phyloP scores from a whole-genome alignment of 1,140 invertebrate genomes.

The Sipha flava region DNA sequence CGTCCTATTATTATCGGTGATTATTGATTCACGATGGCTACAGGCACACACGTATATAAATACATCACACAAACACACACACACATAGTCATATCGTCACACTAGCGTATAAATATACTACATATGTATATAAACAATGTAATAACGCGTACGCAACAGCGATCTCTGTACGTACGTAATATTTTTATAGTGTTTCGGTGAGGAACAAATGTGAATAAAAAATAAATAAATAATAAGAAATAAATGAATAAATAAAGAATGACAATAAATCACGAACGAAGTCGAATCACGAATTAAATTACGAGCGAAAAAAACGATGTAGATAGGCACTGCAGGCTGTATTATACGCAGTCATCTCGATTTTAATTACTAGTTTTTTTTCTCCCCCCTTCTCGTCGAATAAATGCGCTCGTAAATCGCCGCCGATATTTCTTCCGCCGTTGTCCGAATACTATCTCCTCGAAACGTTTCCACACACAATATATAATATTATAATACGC shows the following conservation, averaged over 20 bases:
- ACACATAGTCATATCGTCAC: too few species aligned
- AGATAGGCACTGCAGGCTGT: not conserved
- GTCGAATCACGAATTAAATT: constrained; percentile 25
- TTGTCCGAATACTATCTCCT: not conserved
- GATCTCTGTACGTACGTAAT: too few species aligned
- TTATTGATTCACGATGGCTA: not conserved
- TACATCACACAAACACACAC: too few species aligned
- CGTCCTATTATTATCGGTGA: not conserved
- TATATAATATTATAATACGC: too few species aligned
- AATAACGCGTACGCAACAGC: too few species aligned
- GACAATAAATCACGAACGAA: constrained; percentile 20
- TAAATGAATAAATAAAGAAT: not conserved
- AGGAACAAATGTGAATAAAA: not conserved
- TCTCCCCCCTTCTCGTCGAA: too few species aligned
- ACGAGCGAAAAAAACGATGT: not conserved
- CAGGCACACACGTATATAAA: not conserved
- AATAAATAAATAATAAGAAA: not conserved
- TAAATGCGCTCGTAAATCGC: constrained; percentile 10
- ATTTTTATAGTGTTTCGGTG: not conserved
- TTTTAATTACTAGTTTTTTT: constrained; percentile 20
- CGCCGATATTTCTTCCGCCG: not conserved
- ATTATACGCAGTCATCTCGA: not conserved
- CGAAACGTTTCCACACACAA: not conserved
- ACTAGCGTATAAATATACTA: too few species aligned
- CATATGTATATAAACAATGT: too few species aligned